These are phyloP conservation scores for Thamnophis sirtalis DNA, from an alignment of 2,113 vertebrate species.

Conservation along the genomic window DNA sequence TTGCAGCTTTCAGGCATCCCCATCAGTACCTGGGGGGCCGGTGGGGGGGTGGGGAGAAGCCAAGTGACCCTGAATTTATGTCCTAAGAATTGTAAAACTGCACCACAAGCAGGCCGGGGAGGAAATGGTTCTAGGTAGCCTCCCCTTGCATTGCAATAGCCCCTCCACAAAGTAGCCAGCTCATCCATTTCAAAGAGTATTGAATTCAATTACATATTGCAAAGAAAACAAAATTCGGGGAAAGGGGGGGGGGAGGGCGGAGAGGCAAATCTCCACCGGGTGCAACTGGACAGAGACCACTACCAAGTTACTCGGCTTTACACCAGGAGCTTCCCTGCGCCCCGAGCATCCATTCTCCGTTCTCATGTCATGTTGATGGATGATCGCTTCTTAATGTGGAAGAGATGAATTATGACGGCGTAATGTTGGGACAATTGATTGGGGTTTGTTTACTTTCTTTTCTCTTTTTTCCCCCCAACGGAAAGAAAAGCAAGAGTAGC, in stretches of 20 bases:
- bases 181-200: slow-evolving; percentile 15
- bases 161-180: neutral
- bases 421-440: slow-evolving; percentile 63
- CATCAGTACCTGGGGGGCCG: neutral
- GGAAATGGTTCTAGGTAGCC: neutral
- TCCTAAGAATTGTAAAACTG: neutral
- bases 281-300: neutral
- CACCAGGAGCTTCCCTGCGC: slow-evolving; percentile 25
- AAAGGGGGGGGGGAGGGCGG: neutral
- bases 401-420: slow-evolving; percentile 58
- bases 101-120: neutral
- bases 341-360: slow-evolving; percentile 47
- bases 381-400: slow-evolving; percentile 55
- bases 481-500: slow-evolving; percentile 59
- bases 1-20: no score
- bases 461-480: no score
- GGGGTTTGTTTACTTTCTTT: slow-evolving; percentile 53
- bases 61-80: neutral
- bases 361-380: slow-evolving; percentile 52
- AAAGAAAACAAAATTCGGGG: neutral
- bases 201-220: slow-evolving; percentile 12
- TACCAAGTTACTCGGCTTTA: neutral
- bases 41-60: no score
- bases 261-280: slow-evolving; percentile 13
- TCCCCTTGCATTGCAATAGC: neutral